phyloP scores from a whole-genome alignment of 2,888 invertebrate genomes.

The Tryphoninae sp. region DNA sequence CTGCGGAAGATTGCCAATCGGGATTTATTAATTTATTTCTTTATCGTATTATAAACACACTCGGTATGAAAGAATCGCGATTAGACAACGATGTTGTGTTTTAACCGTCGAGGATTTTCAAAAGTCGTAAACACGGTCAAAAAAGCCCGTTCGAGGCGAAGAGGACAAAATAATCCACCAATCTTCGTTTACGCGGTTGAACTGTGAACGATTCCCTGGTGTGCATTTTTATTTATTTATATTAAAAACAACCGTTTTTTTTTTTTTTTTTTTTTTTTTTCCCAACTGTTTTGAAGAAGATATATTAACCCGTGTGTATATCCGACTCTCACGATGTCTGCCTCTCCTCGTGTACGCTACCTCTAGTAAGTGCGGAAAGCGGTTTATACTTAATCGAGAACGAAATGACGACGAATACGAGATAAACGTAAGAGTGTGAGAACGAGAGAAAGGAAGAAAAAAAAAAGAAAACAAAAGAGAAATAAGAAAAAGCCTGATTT shows the following conservation, averaged over 20 bases:
- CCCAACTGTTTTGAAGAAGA: conserved; percentile 1
- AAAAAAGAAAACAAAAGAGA: neutral
- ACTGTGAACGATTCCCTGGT: no score
- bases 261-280: conserved; percentile 62
- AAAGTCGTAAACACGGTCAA: no score
- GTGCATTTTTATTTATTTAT: neutral
- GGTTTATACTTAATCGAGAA: conserved; percentile 40
- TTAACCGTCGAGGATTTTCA: no score
- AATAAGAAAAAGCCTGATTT: conserved; percentile 59
- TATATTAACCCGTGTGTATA: conserved; percentile 32
- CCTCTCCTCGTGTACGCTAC: conserved; percentile 54
- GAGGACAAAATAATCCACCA: no score
- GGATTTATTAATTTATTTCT: neutral
- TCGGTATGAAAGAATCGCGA: no score
- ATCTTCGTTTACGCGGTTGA: no score
- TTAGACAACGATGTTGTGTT: no score
- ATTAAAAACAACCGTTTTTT: conserved; percentile 56
- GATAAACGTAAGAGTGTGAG: conserved; percentile 26
- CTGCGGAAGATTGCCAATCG: neutral
- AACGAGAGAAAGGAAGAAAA: neutral
- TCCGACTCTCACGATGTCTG: conserved; percentile 62
- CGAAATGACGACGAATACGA: neutral
- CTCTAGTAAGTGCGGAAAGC: conserved; percentile 57
- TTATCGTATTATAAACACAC: neutral
- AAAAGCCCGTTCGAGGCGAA: no score